These are phyloP conservation scores for Mactra quadrangularis DNA, from an alignment of 1,140 invertebrate genomes.

Conservation along the genomic window DNA sequence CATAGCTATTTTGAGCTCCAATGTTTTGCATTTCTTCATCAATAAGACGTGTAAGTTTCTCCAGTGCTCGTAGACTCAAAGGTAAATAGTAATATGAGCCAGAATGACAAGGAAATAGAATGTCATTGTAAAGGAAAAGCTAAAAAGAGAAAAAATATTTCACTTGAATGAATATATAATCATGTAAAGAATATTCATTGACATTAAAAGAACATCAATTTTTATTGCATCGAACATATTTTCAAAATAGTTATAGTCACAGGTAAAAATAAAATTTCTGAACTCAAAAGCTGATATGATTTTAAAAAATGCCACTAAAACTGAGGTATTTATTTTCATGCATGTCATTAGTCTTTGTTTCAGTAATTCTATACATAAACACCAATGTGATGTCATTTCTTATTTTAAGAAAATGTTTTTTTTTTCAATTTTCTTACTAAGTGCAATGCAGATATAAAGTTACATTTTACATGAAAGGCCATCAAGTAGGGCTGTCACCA, in stretches of 20 bases:
- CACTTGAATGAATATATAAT: not conserved
- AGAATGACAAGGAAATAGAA: constrained; percentile 88
- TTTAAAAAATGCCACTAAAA: no score
- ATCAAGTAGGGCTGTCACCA: no score
- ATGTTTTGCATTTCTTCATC: constrained; percentile 89
- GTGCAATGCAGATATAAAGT: no score
- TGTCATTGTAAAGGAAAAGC: constrained; percentile 91
- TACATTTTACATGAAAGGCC: no score
- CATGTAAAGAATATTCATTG: not conserved
- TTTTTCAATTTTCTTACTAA: no score
- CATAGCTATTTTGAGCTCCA: constrained; percentile 91
- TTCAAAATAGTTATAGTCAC: not conserved
- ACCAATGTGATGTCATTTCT: no score
- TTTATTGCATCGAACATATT: not conserved
- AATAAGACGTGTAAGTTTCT: constrained; percentile 91
- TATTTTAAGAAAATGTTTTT: no score
- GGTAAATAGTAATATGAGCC: constrained; percentile 93
- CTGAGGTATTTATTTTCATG: no score
- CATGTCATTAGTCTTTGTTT: no score
- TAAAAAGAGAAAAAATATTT: constrained; percentile 77
- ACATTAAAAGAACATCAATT: not conserved
- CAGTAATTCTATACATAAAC: no score
- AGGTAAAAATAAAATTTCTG: no score
- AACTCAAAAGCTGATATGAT: no score
- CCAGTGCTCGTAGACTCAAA: constrained; percentile 89